A percentile compares a stretch with the other conserved stretches of the same genome.
phyloP scores from a whole-genome alignment of 2,888 invertebrate genomes.

The Baronia brevicornis region DNA sequence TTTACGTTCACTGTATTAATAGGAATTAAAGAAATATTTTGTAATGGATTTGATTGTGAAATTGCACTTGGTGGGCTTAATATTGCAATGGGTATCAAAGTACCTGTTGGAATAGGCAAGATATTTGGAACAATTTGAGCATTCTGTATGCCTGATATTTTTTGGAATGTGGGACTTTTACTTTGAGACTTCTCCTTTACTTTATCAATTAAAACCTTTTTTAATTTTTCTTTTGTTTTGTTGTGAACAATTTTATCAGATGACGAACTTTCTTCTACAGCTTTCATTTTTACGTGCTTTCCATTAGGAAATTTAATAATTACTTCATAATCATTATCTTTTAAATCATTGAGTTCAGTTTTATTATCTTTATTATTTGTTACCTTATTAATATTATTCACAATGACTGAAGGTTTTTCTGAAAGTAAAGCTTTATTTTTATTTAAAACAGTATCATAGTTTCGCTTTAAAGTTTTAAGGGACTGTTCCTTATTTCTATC shows the following conservation, averaged over 20 bases:
- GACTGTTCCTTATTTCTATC: constrained; percentile 16
- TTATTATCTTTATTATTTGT: constrained; percentile 16
- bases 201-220: constrained; percentile 44
- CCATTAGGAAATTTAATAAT: constrained; percentile 57
- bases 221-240: constrained; percentile 43
- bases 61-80: constrained; percentile 17
- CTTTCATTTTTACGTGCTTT: constrained; percentile 49
- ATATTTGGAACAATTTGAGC: constrained; percentile 25
- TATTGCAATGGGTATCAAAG: constrained; percentile 41
- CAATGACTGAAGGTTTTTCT: constrained; percentile 18
- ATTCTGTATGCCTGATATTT: constrained; percentile 20
- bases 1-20: constrained; percentile 25
- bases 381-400: constrained; percentile 15
- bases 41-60: constrained; percentile 9
- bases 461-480: constrained; percentile 19
- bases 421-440: constrained; percentile 11
- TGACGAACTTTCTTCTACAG: constrained; percentile 33
- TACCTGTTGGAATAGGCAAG: constrained; percentile 36
- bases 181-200: constrained; percentile 22
- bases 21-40: constrained; percentile 43
- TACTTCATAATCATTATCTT: constrained; percentile 50
- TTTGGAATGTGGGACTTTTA: constrained; percentile 16
- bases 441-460: constrained; percentile 15
- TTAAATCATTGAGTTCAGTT: constrained; percentile 18
- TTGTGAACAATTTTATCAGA: constrained; percentile 26